Base-by-base conservation (phyloP, 1,140 invertebrate species). In the Lysiphlebus fabarum region DNA sequence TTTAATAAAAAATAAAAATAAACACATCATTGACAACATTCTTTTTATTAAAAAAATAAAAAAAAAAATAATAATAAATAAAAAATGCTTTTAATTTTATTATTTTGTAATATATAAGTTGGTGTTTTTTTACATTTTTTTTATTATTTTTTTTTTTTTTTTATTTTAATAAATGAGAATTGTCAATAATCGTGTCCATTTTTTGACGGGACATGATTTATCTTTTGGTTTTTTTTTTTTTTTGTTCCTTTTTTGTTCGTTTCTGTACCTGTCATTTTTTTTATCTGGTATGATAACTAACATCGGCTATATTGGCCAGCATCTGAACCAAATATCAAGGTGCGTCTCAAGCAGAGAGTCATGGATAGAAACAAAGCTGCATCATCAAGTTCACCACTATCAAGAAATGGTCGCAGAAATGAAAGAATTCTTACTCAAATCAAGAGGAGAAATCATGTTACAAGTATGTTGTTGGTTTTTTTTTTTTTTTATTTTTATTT, bases 311-410 rank as follows among this genome's bases (percentile, higher is more conserved):
- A 61, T 78, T 76, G 74, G 73, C 76, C 86, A 96, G 95, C 94
- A 73, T 97, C 95, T 81, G 95, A 97, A 86, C 94, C 95, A 66
- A 97, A 98, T 85, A 87, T 95, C 81, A 97, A 97, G 86, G 90
- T 96, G 81, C 90, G 93, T 72, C 85, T 97, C 72, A 97, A 97
- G 85, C 92, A 95, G 82, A 90, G 93, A 77, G 91, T 96, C 70
- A 90, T 94, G 81, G 92, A 95, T 80, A 85, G 92, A 65, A 86
- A 92, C 73, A 74, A 76, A 70, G 76, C 77, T 43, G 76, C 75
- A 34, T 86, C 86, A 70, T 78, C 86, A 68, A 82, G 82, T 63
- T 84, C 86, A 74, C 93, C 91, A 75, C 92, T 93, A 1, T 26
- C 17, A 26, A 26, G 17, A 26, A 26, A 26, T 77, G 88, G 91